Evolutionary conservation across 2,113 vertebrate species (phyloP).

Genomic region (Nymphicus hollandicus): DNA sequence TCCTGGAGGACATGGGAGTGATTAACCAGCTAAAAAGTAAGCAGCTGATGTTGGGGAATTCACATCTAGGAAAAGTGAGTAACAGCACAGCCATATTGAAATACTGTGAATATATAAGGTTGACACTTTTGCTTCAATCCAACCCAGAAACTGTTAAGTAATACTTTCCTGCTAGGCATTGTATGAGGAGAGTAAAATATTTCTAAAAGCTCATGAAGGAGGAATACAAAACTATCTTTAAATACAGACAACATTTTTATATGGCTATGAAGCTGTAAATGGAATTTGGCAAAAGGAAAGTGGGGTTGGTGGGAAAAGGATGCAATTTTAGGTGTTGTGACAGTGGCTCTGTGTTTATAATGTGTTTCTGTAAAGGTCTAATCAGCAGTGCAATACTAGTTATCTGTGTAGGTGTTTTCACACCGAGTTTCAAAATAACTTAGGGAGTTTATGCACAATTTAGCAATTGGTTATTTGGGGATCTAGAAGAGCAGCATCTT

Average conservation of each 20-base stretch:
- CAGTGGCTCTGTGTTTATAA: neutral
- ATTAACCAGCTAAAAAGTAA: neutral
- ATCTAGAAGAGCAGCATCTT: neutral
- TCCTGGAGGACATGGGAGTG: neutral
- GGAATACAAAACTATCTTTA: neutral
- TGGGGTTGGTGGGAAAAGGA: neutral
- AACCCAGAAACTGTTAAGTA: neutral
- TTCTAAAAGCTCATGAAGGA: neutral
- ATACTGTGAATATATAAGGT: neutral
- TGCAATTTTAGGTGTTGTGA: neutral
- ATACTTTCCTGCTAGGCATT: neutral
- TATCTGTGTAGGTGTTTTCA: neutral
- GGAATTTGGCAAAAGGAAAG: neutral
- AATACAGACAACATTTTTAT: neutral
- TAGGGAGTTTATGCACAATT: slow-evolving; percentile 9
- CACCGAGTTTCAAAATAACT: slow-evolving; percentile 1
- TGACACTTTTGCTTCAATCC: neutral
- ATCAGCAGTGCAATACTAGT: neutral
- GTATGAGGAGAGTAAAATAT: neutral
- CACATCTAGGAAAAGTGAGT: neutral
- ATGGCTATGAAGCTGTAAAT: neutral
- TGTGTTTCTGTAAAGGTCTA: neutral
- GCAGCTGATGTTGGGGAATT: neutral
- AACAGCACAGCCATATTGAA: neutral
- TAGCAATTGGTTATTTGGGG: neutral